phyloP scores from a whole-genome alignment of 2,888 invertebrate species.

The Steinernema scapterisci region DNA sequence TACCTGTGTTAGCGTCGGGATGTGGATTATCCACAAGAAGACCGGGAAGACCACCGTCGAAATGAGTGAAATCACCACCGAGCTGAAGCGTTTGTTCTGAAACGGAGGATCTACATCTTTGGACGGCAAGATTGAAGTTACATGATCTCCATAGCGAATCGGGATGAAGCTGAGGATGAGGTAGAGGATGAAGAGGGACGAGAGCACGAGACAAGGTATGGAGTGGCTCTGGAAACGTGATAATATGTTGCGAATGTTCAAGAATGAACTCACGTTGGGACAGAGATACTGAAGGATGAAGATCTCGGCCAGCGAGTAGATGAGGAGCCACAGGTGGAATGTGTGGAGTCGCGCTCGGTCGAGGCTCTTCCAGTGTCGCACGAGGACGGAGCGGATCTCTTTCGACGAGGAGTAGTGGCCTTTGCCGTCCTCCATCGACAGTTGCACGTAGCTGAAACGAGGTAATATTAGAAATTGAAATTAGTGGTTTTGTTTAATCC shows the following conservation, averaged over 20 bases:
- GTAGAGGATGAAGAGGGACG: conserved; percentile 45
- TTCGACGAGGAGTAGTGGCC: conserved; percentile 33
- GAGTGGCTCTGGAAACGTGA: conserved; percentile 40
- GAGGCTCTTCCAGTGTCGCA: conserved; percentile 62
- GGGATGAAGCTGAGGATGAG: conserved; percentile 48
- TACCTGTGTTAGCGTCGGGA: conserved; percentile 58
- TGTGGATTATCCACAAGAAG: conserved; percentile 63
- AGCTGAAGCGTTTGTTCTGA: conserved; percentile 35
- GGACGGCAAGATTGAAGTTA: conserved; percentile 2
- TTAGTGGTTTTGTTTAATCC: too few relatives aligned
- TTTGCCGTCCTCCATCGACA: conserved; percentile 31
- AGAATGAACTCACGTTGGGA: conserved; percentile 19
- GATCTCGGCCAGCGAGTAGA: conserved; percentile 60
- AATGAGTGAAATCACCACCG: conserved; percentile 57
- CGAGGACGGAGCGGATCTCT: conserved; percentile 62
- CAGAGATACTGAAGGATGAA: conserved; percentile 63
- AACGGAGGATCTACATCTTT: background rate
- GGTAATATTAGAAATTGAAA: too few relatives aligned
- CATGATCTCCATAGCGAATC: conserved; percentile 52
- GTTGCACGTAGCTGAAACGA: conserved; percentile 21
- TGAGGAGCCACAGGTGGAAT: conserved; percentile 64
- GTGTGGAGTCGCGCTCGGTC: conserved; percentile 64
- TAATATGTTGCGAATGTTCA: too few relatives aligned
- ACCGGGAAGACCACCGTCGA: conserved; percentile 58
- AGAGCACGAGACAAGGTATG: conserved; percentile 41